Evolutionary conservation across 2,797 vertebrate species (phyloP).

Genomic region (Phoeniculus purpureus): DNA sequence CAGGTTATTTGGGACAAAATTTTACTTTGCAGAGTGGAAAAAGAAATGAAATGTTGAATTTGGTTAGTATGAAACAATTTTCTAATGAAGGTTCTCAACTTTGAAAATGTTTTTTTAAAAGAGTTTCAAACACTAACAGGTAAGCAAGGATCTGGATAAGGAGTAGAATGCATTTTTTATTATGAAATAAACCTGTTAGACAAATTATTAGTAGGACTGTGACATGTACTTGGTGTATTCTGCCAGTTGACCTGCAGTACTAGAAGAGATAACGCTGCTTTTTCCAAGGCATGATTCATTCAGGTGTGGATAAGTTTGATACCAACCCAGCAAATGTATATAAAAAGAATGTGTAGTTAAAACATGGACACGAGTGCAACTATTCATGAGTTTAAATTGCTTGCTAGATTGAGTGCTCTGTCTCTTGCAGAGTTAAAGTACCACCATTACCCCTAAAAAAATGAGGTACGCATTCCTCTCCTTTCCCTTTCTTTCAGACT

Average conservation of each 20-base stretch:
- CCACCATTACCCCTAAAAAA: not conserved
- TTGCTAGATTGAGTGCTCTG: not conserved
- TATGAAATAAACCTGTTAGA: not conserved
- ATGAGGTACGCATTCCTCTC: not conserved
- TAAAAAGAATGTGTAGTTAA: not conserved
- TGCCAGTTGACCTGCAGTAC: not conserved
- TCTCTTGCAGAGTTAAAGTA: not conserved
- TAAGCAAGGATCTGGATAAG: not conserved
- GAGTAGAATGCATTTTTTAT: not conserved
- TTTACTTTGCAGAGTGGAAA: not conserved
- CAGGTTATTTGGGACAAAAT: constrained; percentile 1
- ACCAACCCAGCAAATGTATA: not conserved
- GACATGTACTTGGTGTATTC: not conserved
- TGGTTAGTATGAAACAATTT: not conserved
- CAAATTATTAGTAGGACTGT: not conserved
- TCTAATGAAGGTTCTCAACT: not conserved
- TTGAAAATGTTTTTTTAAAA: not conserved
- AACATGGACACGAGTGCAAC: not conserved
- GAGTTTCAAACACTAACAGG: not conserved
- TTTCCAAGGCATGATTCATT: not conserved
- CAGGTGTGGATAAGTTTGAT: not conserved
- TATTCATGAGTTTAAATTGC: not conserved
- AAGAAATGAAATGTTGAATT: not conserved
- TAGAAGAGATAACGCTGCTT: not conserved
- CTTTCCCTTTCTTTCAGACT: not conserved